Evolutionary conservation across 2,888 invertebrate species (phyloP).

Genomic region (Pandemis cinnamomeana): DNA sequence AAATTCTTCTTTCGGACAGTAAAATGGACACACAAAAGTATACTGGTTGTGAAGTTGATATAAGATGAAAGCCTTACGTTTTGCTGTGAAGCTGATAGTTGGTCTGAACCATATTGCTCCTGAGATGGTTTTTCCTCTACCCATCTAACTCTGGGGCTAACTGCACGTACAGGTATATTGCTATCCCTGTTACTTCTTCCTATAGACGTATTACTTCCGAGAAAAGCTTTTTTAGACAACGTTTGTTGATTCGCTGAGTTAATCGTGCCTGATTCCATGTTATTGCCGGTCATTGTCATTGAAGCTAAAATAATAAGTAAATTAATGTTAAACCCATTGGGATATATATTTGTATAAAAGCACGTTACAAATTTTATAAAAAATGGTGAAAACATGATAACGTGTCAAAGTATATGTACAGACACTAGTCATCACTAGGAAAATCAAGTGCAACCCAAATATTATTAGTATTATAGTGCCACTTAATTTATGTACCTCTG

Average conservation of each 20-base stretch:
- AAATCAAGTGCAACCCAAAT: conserved; percentile 37
- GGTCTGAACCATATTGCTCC: conserved; percentile 74
- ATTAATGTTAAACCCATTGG: conserved; percentile 16
- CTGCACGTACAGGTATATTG: conserved; percentile 80
- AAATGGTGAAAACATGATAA: conserved; percentile 69
- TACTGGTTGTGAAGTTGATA: not conserved
- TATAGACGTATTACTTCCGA: conserved; percentile 81
- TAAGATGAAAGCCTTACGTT: conserved; percentile 70
- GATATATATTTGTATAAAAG: not conserved
- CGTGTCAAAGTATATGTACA: conserved; percentile 59
- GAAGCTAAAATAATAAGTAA: conserved; percentile 84
- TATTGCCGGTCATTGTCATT: conserved; percentile 87
- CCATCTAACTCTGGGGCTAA: conserved; percentile 81
- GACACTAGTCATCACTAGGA: conserved; percentile 12
- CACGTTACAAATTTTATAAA: not conserved
- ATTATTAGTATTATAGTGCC: conserved; percentile 39
- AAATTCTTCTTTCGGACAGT: too few relatives aligned
- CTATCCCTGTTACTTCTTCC: conserved; percentile 77
- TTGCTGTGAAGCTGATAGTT: conserved; percentile 76
- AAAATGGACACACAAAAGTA: not conserved
- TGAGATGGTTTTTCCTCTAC: conserved; percentile 75
- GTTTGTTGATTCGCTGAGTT: conserved; percentile 74
- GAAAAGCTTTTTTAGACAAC: conserved; percentile 80
- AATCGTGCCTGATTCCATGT: conserved; percentile 82
- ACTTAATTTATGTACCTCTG: conserved; percentile 28